Conservation (phyloP, 2,113 vertebrate genomes). For the Phainopepla nitens region DNA sequence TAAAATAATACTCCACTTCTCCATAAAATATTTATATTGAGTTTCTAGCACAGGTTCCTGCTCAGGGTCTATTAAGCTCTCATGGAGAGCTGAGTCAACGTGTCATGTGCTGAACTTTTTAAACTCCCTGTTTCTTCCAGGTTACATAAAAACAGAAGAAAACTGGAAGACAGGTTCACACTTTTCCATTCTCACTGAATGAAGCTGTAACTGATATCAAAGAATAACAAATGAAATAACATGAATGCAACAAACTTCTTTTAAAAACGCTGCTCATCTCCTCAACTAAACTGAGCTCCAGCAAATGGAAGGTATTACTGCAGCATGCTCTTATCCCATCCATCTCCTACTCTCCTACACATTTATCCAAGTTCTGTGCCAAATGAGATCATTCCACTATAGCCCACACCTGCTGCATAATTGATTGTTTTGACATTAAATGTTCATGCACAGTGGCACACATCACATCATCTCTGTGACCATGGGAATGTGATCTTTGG, state of each 20-base stretch:
- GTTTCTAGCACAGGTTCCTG: constrained; percentile 6
- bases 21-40: constrained; percentile 33
- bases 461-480: background rate
- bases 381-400: background rate
- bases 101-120: background rate
- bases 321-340: background rate
- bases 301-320: background rate
- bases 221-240: background rate
- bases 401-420: constrained; percentile 18
- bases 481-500: background rate
- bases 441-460: background rate
- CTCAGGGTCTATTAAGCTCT: background rate
- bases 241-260: background rate
- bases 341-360: background rate
- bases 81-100: constrained; percentile 5
- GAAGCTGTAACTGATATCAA: background rate
- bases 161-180: background rate
- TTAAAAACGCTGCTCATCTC: background rate
- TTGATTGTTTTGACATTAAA: constrained; percentile 27
- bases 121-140: background rate
- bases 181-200: background rate
- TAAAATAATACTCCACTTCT: background rate
- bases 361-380: background rate
- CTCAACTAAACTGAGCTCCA: background rate
- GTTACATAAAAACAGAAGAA: background rate